Conservation (phyloP, 2,797 vertebrate genomes). For the Perodicticus potto region DNA sequence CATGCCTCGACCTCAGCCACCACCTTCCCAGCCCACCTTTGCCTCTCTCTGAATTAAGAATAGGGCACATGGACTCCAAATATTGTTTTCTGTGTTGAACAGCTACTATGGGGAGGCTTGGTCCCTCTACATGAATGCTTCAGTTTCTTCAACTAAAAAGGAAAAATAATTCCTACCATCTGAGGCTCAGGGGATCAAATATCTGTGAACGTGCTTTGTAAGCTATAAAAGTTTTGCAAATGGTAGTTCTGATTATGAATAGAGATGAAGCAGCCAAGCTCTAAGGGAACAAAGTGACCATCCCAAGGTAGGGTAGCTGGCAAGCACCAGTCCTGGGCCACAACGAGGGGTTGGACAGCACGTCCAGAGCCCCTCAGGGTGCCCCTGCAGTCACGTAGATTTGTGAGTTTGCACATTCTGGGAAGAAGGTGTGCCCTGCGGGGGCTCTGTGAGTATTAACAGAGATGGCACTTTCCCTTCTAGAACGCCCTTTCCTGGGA, state of each 20-base stretch:
- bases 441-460: not conserved
- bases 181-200: not conserved
- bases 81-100: not conserved
- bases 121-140: not conserved
- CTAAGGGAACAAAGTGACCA: not conserved
- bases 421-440: not conserved
- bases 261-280: not conserved
- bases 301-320: not conserved
- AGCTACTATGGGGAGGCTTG: not conserved
- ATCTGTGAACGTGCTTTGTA: not conserved
- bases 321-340: accelerated
- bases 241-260: not conserved
- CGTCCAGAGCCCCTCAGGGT: not conserved
- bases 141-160: not conserved
- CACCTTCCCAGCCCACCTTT: not conserved
- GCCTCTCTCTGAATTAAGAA: not conserved
- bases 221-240: not conserved
- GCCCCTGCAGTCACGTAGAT: not conserved
- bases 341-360: not conserved
- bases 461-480: not conserved
- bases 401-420: accelerated
- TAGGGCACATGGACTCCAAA: not conserved
- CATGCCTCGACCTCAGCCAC: not conserved
- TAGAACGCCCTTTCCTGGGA: not conserved
- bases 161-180: not conserved